Evolutionary conservation across 2,113 vertebrate genomes (phyloP).

Genomic region (Mormyrus lacerda): DNA sequence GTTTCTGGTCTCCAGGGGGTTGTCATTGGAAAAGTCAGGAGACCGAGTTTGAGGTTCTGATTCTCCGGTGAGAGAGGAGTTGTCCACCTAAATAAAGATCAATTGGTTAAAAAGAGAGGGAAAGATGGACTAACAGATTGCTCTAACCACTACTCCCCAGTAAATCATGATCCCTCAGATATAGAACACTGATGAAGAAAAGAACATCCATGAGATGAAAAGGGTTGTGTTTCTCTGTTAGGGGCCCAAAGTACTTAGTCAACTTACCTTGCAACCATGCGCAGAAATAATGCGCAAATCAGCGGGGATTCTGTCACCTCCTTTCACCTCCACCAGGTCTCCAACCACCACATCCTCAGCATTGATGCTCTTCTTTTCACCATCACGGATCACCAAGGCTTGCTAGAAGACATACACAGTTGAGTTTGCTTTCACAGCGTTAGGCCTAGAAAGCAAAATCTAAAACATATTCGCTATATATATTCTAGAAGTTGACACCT

Average conservation of each 20-base stretch:
- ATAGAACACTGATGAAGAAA: background rate
- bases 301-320: slow-evolving; percentile 92
- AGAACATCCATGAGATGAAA: background rate
- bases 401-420: slow-evolving; percentile 58
- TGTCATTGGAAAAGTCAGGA: slow-evolving; percentile 87
- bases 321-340: slow-evolving; percentile 92
- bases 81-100: slow-evolving; percentile 72
- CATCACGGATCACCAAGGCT: slow-evolving; percentile 85
- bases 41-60: slow-evolving; percentile 88
- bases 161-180: background rate
- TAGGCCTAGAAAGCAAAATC: background rate
- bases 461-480: background rate
- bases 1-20: slow-evolving; percentile 88
- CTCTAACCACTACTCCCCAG: background rate
- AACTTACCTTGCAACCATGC: slow-evolving; percentile 83
- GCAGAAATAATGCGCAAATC: slow-evolving; percentile 85
- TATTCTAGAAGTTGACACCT: slow-evolving; percentile 56
- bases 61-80: slow-evolving; percentile 92
- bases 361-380: slow-evolving; percentile 86
- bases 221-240: background rate
- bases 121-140: background rate
- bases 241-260: background rate
- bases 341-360: slow-evolving; percentile 84
- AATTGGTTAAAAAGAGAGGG: background rate
- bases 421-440: background rate